Percentiles rank a stretch among this genome's conserved stretches.
phyloP scores from a whole-genome alignment of 2,797 vertebrate species.

The Hozukius guyotensis region DNA sequence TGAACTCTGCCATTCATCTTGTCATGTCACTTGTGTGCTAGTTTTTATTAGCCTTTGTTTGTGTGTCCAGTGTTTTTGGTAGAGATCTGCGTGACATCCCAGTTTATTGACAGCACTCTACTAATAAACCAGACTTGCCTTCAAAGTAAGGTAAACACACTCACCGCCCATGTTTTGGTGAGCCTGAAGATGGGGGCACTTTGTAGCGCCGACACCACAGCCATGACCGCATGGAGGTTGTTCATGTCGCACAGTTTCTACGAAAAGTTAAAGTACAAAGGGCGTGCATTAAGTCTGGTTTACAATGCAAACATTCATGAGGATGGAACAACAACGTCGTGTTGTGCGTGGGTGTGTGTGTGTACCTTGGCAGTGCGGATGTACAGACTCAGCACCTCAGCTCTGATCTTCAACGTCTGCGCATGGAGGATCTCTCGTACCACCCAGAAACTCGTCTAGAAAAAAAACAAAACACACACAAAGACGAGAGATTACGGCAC shows the following conservation, averaged over 20 bases:
- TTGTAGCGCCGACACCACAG: conserved; percentile 95
- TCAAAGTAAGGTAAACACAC: conserved; percentile 66
- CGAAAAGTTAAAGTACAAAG: conserved; percentile 5
- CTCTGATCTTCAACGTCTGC: conserved; percentile 98
- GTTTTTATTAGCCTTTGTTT: conserved; percentile 20
- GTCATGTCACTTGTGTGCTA: conserved; percentile 12
- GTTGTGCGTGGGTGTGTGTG: not conserved
- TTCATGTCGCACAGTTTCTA: conserved; percentile 98
- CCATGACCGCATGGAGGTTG: conserved; percentile 98
- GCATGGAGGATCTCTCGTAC: conserved; percentile 98
- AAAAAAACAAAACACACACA: conserved; percentile 30
- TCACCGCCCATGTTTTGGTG: conserved; percentile 98
- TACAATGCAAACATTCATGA: not conserved
- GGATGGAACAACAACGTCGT: not conserved
- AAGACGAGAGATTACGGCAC: conserved; percentile 37
- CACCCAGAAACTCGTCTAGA: conserved; percentile 98
- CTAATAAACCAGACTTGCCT: conserved; percentile 16
- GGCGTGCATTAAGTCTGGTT: not conserved
- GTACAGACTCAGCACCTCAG: conserved; percentile 98
- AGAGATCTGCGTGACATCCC: not conserved
- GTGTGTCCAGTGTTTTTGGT: not conserved
- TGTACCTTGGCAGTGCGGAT: conserved; percentile 99
- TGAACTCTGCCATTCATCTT: not conserved
- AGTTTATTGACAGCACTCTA: conserved; percentile 13
- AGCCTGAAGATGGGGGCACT: conserved; percentile 98